A percentile compares a stretch with the other conserved stretches of the same genome.
Conservation (phyloP, 2,888 invertebrate genomes). For the Hemaris fuciformis region DNA sequence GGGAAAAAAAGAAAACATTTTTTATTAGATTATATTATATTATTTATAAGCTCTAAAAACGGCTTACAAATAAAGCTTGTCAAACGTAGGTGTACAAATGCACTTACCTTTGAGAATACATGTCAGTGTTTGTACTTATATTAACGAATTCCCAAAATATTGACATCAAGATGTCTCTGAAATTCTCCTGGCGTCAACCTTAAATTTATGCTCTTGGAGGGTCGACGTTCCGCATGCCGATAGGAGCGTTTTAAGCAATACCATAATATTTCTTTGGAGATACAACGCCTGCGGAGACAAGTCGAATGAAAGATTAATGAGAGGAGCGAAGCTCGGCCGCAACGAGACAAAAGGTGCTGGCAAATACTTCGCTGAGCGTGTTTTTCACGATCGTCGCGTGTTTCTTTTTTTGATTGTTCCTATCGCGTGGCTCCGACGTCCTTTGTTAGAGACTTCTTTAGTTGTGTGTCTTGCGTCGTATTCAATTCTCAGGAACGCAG, state of each 20-base stretch:
- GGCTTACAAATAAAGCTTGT: no score
- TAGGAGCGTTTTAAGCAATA: conserved; percentile 27
- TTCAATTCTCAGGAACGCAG: not conserved
- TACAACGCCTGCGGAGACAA: conserved; percentile 30
- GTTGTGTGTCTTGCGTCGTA: not conserved
- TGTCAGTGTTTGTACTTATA: no score
- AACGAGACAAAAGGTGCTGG: conserved; percentile 28
- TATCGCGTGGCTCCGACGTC: conserved; percentile 5
- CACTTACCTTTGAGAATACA: no score
- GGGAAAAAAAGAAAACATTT: not conserved
- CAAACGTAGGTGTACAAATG: no score
- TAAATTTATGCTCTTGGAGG: conserved; percentile 15
- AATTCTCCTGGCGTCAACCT: no score
- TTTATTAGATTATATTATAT: not conserved
- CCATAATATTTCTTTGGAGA: conserved; percentile 33
- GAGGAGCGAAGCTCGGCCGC: conserved; percentile 20
- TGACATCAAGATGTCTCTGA: no score
- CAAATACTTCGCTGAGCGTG: conserved; percentile 12
- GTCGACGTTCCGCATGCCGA: conserved; percentile 17
- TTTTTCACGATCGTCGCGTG: conserved; percentile 8
- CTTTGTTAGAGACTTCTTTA: not conserved
- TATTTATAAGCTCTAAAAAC: not conserved
- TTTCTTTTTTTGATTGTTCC: conserved; percentile 9
- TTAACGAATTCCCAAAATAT: not conserved
- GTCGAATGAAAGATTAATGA: conserved; percentile 53